These are phyloP conservation scores for Arctopsyche grandis DNA, from an alignment of 1,140 invertebrate species.

Conservation along the genomic window DNA sequence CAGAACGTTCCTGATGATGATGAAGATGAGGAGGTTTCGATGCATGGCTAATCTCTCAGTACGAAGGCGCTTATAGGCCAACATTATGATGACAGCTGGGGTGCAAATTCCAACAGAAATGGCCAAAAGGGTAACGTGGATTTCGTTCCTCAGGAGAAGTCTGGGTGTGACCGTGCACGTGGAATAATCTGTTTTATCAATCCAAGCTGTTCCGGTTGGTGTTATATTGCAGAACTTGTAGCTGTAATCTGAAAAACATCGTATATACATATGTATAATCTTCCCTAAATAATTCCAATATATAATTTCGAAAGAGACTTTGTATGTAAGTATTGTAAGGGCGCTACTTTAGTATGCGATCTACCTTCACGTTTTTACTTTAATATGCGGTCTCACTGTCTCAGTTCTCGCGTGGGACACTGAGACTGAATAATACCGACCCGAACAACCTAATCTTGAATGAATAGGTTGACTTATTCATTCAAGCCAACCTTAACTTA, in stretches of 20 bases:
- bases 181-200: slow-evolving; percentile 65
- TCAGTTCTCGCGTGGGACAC: too few relatives aligned
- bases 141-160: slow-evolving; percentile 62
- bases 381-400: too few relatives aligned
- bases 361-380: too few relatives aligned
- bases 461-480: too few relatives aligned
- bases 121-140: slow-evolving; percentile 63
- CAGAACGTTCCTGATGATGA: slow-evolving; percentile 66
- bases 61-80: slow-evolving; percentile 64
- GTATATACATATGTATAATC: too few relatives aligned
- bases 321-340: too few relatives aligned
- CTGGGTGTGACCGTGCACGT: slow-evolving; percentile 66
- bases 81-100: slow-evolving; percentile 68
- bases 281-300: too few relatives aligned
- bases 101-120: slow-evolving; percentile 63
- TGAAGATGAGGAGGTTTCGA: slow-evolving; percentile 67
- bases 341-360: too few relatives aligned
- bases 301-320: too few relatives aligned
- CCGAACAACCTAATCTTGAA: too few relatives aligned
- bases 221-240: slow-evolving; percentile 64
- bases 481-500: too few relatives aligned
- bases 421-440: background rate
- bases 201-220: slow-evolving; percentile 60
- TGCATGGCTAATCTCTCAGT: slow-evolving; percentile 66
- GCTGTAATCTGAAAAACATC: slow-evolving; percentile 61